Evolutionary conservation across 2,888 invertebrate genomes (phyloP), one percentile per base, ranked within the genome.

Genomic region (Drosophila subquinaria): DNA sequence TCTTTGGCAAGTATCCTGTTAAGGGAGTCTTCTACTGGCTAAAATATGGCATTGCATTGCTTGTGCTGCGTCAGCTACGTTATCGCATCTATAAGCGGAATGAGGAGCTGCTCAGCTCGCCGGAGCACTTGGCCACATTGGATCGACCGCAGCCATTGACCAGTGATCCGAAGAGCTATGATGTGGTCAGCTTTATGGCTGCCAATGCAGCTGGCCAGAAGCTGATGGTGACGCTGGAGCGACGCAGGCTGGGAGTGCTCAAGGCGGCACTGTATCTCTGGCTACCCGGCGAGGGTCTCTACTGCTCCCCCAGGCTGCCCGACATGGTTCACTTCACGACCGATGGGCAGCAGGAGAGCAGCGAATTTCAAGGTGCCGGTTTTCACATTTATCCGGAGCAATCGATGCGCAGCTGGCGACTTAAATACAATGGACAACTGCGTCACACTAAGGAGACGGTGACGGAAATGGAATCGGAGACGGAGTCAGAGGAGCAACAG

Each of bases 141-240:
- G 95, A 95, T 62, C 91, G 90, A 59, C 92, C 94, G 1, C 94
- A 95, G 86, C 82, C 82, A 8, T 88, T 95, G 23, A 93, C 94
- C 0, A 75, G 88, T 15, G 93, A 94, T 78, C 93, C 94, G 3
- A 91, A 93, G 75, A 94, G 94, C 23, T 96, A 96, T 73, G 97
- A 97, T 91, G 96, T 96, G 4, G 95, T 96, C 1, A 96, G 96
- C 91, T 96, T 97, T 92, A 95, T 96, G 92, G 95, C 95, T 0
- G 94, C 94, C 30, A 95, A 94, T 73, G 90, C 91, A 20, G 93
- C 94, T 13, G 96, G 96, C 0, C 93, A 94, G 42, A 96, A 95
- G 84, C 92, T 96, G 33, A 94, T 95, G 80, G 94, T 94, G 0
- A 96, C 96, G 0, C 94, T 94, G 75, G 96, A 96, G 89, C 91